Evolutionary conservation across 2,888 invertebrate genomes (phyloP).

Genomic region (Drosophila anomalata): DNA sequence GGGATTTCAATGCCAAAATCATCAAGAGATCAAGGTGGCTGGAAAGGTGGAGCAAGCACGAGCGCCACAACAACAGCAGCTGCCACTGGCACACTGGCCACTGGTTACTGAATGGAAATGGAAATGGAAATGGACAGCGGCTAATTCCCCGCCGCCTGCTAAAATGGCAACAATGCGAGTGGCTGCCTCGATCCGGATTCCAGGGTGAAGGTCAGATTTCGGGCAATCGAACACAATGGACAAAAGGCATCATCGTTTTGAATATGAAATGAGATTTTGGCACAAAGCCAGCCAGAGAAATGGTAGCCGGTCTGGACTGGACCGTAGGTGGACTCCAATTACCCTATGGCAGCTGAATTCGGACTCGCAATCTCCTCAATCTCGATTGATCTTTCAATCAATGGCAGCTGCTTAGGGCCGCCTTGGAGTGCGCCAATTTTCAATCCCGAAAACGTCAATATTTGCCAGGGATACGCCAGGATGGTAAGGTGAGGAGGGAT

Average conservation of each 20-base stretch:
- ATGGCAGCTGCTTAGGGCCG: slow-evolving; percentile 41
- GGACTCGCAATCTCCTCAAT: slow-evolving; percentile 33
- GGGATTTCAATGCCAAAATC: slow-evolving; percentile 5
- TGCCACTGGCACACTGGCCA: not conserved
- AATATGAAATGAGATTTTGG: slow-evolving; percentile 46
- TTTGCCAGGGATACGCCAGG: slow-evolving; percentile 35
- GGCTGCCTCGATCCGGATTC: slow-evolving; percentile 11
- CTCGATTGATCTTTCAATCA: slow-evolving; percentile 74
- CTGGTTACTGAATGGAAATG: not conserved
- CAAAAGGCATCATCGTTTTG: slow-evolving; percentile 41
- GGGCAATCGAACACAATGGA: slow-evolving; percentile 48
- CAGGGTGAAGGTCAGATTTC: slow-evolving; percentile 70
- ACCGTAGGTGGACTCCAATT: slow-evolving; percentile 64
- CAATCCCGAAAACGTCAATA: slow-evolving; percentile 43
- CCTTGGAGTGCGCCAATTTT: slow-evolving; percentile 66
- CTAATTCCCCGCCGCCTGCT: slow-evolving; percentile 58
- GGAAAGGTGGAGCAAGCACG: slow-evolving; percentile 6
- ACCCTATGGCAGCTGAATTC: slow-evolving; percentile 57
- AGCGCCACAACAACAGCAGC: slow-evolving; percentile 53
- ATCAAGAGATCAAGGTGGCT: not conserved
- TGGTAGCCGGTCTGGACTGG: slow-evolving; percentile 18
- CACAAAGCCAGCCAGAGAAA: slow-evolving; percentile 16
- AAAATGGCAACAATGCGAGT: slow-evolving; percentile 54
- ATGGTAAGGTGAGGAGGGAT: not conserved
- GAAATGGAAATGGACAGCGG: slow-evolving; percentile 39